Conservation (phyloP, 2,797 vertebrate species). For the Sebastes steindachneri region DNA sequence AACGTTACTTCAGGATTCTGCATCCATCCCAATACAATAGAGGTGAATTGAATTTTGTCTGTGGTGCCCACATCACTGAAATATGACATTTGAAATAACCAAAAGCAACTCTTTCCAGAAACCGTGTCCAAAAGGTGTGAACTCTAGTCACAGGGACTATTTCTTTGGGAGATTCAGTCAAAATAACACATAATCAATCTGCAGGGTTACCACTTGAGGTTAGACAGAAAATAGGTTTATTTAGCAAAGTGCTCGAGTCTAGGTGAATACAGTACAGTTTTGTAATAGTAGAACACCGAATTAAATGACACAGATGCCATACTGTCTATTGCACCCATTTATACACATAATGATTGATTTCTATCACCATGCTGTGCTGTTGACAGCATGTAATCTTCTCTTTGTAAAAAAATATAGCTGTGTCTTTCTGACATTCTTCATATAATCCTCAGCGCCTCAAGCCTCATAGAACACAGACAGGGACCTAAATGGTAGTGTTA, state of each 20-base stretch:
- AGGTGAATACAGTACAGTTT: neutral
- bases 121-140: neutral
- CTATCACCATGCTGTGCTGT: neutral
- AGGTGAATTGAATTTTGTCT: neutral
- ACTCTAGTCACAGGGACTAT: neutral
- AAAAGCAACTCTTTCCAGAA: neutral
- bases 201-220: neutral
- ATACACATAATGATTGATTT: neutral
- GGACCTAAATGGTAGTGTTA: slow-evolving; percentile 21
- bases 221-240: neutral
- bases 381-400: neutral
- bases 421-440: slow-evolving; percentile 9
- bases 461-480: neutral
- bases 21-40: neutral
- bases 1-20: no score
- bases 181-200: neutral
- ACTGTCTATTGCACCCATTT: neutral
- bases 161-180: neutral
- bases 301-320: neutral
- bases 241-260: neutral
- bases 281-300: neutral
- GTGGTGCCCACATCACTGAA: neutral
- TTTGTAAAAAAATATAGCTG: neutral
- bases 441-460: neutral
- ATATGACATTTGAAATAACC: neutral